These are phyloP conservation scores for Macrophya annulata DNA, from an alignment of 2,888 invertebrate species.

Conservation along the genomic window DNA sequence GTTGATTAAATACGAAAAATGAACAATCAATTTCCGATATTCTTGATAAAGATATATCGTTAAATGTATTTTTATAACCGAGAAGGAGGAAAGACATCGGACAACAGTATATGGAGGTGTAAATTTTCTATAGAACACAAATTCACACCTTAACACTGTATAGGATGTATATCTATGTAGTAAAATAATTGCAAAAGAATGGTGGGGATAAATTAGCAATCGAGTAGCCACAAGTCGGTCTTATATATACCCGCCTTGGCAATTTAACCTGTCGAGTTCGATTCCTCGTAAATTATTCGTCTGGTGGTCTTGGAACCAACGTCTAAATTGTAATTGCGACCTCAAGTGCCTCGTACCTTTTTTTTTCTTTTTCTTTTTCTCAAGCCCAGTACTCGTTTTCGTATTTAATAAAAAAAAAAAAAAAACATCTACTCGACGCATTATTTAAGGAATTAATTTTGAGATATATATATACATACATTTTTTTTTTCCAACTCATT, in stretches of 20 bases:
- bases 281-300: conserved; percentile 42
- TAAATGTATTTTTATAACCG: too few relatives aligned
- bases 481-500: not conserved
- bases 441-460: not conserved
- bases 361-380: not conserved
- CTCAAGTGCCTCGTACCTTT: conserved; percentile 15
- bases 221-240: not conserved
- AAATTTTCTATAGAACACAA: not conserved
- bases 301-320: not conserved
- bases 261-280: conserved; percentile 45
- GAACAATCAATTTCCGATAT: too few relatives aligned
- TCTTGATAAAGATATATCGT: too few relatives aligned
- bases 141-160: too few relatives aligned
- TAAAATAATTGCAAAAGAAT: conserved; percentile 20
- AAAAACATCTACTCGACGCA: conserved; percentile 20
- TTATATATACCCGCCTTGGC: not conserved
- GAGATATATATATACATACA: conserved; percentile 13
- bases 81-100: too few relatives aligned
- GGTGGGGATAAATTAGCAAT: conserved; percentile 28
- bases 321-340: conserved; percentile 43
- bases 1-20: too few relatives aligned
- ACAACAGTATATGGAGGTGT: not conserved
- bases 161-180: not conserved
- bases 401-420: conserved; percentile 13
- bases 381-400: not conserved